Percentiles rank a stretch among this genome's conserved stretches.
These are phyloP conservation scores for Icerya purchasi DNA, from an alignment of 2,888 invertebrate genomes.

Conservation along the genomic window DNA sequence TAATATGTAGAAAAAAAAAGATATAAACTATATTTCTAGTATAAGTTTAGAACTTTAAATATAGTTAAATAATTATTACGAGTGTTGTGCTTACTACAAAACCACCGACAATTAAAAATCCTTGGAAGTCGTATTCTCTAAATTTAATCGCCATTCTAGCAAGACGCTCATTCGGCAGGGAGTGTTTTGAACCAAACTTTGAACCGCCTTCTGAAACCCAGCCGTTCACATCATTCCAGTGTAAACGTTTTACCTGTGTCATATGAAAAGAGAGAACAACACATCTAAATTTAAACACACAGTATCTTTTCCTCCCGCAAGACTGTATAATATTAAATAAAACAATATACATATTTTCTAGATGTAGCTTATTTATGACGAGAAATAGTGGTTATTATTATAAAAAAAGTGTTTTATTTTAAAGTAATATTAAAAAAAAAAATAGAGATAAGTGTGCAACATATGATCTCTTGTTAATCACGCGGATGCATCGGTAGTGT, in stretches of 20 bases:
- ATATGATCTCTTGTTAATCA: too few relatives aligned
- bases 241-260: conserved; percentile 23
- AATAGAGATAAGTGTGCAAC: too few relatives aligned
- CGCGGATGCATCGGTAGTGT: too few relatives aligned
- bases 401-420: too few relatives aligned
- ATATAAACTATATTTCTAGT: neutral
- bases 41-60: neutral
- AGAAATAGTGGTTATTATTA: too few relatives aligned
- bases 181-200: conserved; percentile 84
- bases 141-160: conserved; percentile 62
- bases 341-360: too few relatives aligned
- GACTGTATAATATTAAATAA: too few relatives aligned
- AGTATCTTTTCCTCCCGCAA: too few relatives aligned
- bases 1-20: neutral
- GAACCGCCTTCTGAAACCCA: conserved; percentile 96
- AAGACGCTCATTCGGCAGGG: conserved; percentile 60
- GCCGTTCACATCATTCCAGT: conserved; percentile 81
- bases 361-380: too few relatives aligned
- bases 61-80: neutral
- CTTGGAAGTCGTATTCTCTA: conserved; percentile 68
- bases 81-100: conserved; percentile 49
- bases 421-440: too few relatives aligned
- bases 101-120: conserved; percentile 73
- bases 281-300: too few relatives aligned
- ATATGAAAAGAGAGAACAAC: too few relatives aligned